Evolutionary conservation across 2,797 vertebrate species (phyloP).

Genomic region (Mus minutoides): DNA sequence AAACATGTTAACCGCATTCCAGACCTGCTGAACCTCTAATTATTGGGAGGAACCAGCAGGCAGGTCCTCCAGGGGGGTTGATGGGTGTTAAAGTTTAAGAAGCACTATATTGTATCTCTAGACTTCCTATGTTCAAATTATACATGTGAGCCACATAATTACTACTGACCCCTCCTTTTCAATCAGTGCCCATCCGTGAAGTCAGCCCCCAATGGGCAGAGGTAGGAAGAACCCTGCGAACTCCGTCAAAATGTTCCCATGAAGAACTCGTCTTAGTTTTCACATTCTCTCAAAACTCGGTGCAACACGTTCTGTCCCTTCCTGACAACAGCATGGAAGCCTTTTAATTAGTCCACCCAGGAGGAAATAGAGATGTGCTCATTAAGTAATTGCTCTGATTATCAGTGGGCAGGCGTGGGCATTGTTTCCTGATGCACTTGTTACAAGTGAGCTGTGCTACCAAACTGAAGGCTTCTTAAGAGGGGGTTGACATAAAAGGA

Average conservation of each 20-base stretch:
- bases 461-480: constrained; percentile 59
- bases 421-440: constrained; percentile 66
- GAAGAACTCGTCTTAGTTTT: background rate
- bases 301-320: constrained; percentile 37
- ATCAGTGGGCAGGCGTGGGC: constrained; percentile 47
- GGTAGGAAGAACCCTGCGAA: background rate
- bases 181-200: background rate
- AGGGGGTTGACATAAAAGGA: constrained; percentile 70
- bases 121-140: background rate
- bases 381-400: constrained; percentile 74
- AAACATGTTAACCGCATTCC: background rate
- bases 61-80: background rate
- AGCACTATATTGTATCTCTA: background rate
- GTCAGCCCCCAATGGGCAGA: background rate
- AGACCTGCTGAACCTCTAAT: background rate
- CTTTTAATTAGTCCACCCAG: constrained; percentile 78
- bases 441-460: constrained; percentile 18
- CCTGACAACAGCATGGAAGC: constrained; percentile 76
- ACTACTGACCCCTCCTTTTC: constrained; percentile 12
- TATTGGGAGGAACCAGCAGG: background rate
- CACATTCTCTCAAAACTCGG: constrained; percentile 50
- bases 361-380: constrained; percentile 68
- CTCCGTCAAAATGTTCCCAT: background rate
- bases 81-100: background rate
- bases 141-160: background rate